phyloP scores from a whole-genome alignment of 2,797 vertebrate species.

The Clarias fuscus region DNA sequence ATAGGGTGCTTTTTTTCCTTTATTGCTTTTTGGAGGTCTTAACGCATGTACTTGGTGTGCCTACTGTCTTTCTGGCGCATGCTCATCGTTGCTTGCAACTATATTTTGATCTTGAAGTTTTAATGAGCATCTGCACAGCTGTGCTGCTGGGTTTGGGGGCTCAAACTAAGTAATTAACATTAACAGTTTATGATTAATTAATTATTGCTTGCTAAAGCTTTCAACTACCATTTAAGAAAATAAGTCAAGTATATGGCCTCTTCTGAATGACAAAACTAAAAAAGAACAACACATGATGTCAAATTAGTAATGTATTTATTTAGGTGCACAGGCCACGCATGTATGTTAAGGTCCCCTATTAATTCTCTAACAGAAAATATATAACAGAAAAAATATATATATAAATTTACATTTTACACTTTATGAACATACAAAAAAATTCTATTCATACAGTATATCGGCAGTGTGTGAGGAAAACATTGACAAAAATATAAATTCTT shows the following conservation, averaged over 20 bases:
- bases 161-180: no score
- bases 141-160: no score
- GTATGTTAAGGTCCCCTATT: background rate
- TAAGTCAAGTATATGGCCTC: background rate
- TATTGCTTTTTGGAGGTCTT: no score
- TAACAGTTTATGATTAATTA: no score
- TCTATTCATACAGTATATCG: background rate
- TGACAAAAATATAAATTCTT: slow-evolving; percentile 8
- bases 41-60: no score
- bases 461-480: background rate
- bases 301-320: slow-evolving; percentile 2
- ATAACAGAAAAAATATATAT: background rate
- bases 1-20: no score
- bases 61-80: no score
- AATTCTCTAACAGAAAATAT: background rate
- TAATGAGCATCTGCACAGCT: no score
- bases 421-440: background rate
- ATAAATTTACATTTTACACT: background rate
- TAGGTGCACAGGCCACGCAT: background rate
- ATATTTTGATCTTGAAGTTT: no score
- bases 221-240: no score
- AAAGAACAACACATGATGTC: background rate
- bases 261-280: background rate
- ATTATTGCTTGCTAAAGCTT: no score
- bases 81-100: no score